phyloP scores from a whole-genome alignment of 2,113 vertebrate species.

The Ctenodactylus gundi region DNA sequence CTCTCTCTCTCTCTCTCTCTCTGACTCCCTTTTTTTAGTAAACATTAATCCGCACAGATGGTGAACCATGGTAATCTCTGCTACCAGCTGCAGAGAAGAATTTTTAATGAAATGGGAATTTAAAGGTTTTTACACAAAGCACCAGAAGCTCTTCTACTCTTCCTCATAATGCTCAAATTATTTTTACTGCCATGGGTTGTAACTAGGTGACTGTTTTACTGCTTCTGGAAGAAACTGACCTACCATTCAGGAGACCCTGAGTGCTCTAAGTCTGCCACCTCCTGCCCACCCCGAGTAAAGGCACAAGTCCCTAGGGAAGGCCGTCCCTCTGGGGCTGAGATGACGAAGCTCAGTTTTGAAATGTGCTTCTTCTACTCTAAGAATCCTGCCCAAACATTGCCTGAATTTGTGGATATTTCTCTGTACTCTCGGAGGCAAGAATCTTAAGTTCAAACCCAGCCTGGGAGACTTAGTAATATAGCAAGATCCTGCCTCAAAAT shows the following conservation, averaged over 20 bases:
- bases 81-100: constrained; percentile 86
- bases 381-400: not conserved
- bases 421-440: not conserved
- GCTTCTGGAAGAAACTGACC: constrained; percentile 33
- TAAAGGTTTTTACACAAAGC: constrained; percentile 86
- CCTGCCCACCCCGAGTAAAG: not conserved
- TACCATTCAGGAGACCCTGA: not conserved
- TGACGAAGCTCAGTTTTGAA: not conserved
- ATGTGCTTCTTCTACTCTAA: not conserved
- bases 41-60: constrained; percentile 90
- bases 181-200: constrained; percentile 76
- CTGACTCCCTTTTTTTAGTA: constrained; percentile 81
- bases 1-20: constrained; percentile 70
- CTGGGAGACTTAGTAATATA: too few species aligned
- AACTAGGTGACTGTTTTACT: constrained; percentile 39
- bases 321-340: not conserved
- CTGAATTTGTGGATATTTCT: not conserved
- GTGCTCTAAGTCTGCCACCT: not conserved
- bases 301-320: not conserved
- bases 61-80: constrained; percentile 87
- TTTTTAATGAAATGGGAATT: constrained; percentile 90
- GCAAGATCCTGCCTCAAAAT: too few species aligned
- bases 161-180: constrained; percentile 79
- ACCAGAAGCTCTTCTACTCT: constrained; percentile 79
- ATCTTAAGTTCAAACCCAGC: too few species aligned